phyloP scores from a whole-genome alignment of 2,888 invertebrate genomes.

The Rhogogaster chlorosoma region DNA sequence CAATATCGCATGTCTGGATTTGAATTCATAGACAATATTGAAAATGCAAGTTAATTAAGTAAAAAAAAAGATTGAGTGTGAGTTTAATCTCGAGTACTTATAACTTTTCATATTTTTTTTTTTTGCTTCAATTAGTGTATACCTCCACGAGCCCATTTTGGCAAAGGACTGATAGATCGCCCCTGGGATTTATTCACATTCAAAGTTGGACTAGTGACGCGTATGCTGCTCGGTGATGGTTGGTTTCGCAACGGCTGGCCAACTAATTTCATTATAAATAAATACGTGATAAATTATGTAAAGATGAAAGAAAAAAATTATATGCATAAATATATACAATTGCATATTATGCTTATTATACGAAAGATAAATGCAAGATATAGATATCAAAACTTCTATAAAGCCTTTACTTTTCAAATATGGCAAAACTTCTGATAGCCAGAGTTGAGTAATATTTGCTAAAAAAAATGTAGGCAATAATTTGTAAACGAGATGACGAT shows the following conservation, averaged over 20 bases:
- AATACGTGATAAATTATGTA: background rate
- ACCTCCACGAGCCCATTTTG: conserved; percentile 82
- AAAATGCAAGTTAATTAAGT: background rate
- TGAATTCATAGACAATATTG: background rate
- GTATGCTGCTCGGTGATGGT: conserved; percentile 78
- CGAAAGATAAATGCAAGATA: background rate
- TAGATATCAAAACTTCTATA: background rate
- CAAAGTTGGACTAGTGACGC: conserved; percentile 76
- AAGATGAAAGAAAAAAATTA: background rate
- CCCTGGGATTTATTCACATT: conserved; percentile 72
- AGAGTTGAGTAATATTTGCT: background rate
- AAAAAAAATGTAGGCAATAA: background rate
- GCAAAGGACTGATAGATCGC: conserved; percentile 80
- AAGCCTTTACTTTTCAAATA: background rate
- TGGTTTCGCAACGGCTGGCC: conserved; percentile 80
- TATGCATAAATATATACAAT: background rate
- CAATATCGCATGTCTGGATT: background rate
- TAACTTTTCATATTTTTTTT: conserved; percentile 37
- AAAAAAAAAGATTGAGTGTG: background rate
- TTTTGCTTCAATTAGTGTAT: conserved; percentile 65
- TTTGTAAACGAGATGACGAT: background rate
- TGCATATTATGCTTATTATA: background rate
- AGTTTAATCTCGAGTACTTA: background rate
- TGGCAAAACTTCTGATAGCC: background rate
- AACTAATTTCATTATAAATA: conserved; percentile 71